Base-by-base conservation (phyloP, 2,113 vertebrate species). In the Pithys albifrons region DNA sequence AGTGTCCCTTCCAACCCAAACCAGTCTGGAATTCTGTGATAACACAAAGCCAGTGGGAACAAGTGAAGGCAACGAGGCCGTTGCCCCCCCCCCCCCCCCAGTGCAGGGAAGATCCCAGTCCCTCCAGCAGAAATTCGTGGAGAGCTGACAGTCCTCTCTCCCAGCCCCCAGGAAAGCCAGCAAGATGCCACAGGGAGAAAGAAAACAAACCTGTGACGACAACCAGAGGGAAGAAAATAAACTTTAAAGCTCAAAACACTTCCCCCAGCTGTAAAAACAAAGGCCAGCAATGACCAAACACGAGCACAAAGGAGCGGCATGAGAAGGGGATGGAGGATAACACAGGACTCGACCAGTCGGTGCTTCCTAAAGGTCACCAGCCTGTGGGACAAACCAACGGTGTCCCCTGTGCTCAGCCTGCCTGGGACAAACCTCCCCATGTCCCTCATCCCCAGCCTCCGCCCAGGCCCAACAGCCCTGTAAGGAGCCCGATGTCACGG, bases 261-360 rank as follows among this genome's bases (percentile, higher is more conserved):
- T 95, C 95, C 93, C 85, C 84, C 97, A 97, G 97, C 97, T 97
- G 96, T 94, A 85, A 97, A 97, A 97, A 97, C 97, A 97, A 96
- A 90, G 64, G 65, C 65, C 72, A 59, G 79, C 61, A 9, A 66
- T 52, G 93, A 85, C 85, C 93, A 97, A 97, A 96, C 96, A 92
- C 17, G 28, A 95, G 61, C 88, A 91, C 93, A 94, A 95, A 94
- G 95, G 71, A 95, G 78, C 35, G 35, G 91, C 77, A 33, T 11
- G 55, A 71, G 85, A 89, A 96, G 62, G 51, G 87, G 77, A 70
- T 5, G 9, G 66, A 82, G 89, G 78, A 51, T 22, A 91, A 91
- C 51, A 48, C 15, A 7, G 46, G 46, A 87, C 75, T 37, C 0
- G 3, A 35, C 20, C 59, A 77, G 93, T 3, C 69, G 8, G 58